phyloP scores from a whole-genome alignment of 2,888 invertebrate genomes.

The Cheiracanthium punctorium region DNA sequence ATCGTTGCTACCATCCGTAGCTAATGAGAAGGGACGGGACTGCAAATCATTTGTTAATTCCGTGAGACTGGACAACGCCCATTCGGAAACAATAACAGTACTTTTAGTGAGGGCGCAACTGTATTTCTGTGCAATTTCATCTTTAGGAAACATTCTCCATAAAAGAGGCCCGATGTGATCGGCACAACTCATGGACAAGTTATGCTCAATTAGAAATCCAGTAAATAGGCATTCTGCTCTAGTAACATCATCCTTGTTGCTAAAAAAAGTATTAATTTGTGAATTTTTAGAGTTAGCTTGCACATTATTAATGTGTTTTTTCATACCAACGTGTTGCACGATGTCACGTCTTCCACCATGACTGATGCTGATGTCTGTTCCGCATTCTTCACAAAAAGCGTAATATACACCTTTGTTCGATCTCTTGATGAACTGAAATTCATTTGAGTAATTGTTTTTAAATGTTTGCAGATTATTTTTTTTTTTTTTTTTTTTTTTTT shows the following conservation, averaged over 20 bases:
- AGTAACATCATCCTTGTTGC: background rate
- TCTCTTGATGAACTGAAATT: background rate
- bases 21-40: background rate
- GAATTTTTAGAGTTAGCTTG: background rate
- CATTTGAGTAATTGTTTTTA: background rate
- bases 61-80: background rate
- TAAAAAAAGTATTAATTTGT: background rate
- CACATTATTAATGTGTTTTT: background rate
- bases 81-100: background rate
- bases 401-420: background rate
- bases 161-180: background rate
- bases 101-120: background rate
- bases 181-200: background rate
- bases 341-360: background rate
- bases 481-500: too few species aligned
- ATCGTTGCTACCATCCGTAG: conserved; percentile 14
- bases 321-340: background rate
- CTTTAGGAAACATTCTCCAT: background rate
- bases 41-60: background rate
- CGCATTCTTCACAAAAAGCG: conserved; percentile 2
- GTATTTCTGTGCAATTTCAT: background rate
- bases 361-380: background rate
- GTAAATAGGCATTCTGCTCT: conserved; percentile 2
- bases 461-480: too few species aligned
- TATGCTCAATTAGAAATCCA: background rate